These are phyloP conservation scores for Agrotis exclamationis DNA, from an alignment of 2,888 invertebrate species.

Conservation along the genomic window DNA sequence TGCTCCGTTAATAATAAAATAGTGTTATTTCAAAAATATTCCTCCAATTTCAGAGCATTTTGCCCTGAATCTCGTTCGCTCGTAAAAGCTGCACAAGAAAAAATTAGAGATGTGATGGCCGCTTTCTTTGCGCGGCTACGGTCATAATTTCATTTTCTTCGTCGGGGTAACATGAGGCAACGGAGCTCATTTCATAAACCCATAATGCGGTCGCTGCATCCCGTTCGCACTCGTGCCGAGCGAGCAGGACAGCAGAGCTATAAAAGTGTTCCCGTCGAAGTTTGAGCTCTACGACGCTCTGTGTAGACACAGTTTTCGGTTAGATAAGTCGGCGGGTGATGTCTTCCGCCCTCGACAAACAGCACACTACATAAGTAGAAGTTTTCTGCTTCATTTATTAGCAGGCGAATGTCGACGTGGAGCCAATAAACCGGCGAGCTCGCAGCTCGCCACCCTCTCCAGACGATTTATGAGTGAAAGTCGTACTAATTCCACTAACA, in stretches of 20 bases:
- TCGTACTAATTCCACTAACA: slow-evolving; percentile 90
- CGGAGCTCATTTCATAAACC: slow-evolving; percentile 88
- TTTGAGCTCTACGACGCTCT: slow-evolving; percentile 78
- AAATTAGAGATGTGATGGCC: slow-evolving; percentile 79
- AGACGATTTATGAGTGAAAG: slow-evolving; percentile 89
- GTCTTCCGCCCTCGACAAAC: slow-evolving; percentile 84
- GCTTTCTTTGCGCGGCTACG: slow-evolving; percentile 85
- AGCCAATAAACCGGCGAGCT: slow-evolving; percentile 86
- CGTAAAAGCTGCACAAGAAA: slow-evolving; percentile 69
- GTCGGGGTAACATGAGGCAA: slow-evolving; percentile 84
- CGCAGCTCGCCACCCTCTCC: slow-evolving; percentile 84
- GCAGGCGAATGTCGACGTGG: slow-evolving; percentile 85
- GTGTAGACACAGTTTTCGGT: slow-evolving; percentile 79
- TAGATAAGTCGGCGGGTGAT: slow-evolving; percentile 69
- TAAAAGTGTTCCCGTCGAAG: slow-evolving; percentile 78
- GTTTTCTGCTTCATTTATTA: slow-evolving; percentile 91
- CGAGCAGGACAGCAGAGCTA: slow-evolving; percentile 72
- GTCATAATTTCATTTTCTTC: slow-evolving; percentile 89
- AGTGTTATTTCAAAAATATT: slow-evolving; percentile 59
- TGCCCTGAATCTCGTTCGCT: slow-evolving; percentile 63
- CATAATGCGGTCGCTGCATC: slow-evolving; percentile 83
- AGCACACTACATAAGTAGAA: slow-evolving; percentile 85
- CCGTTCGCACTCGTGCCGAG: slow-evolving; percentile 68
- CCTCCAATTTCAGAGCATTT: slow-evolving; percentile 60
- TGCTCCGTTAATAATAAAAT: slow-evolving; percentile 41